phyloP scores from a whole-genome alignment of 2,888 invertebrate genomes.

The Smittia aterrima region DNA sequence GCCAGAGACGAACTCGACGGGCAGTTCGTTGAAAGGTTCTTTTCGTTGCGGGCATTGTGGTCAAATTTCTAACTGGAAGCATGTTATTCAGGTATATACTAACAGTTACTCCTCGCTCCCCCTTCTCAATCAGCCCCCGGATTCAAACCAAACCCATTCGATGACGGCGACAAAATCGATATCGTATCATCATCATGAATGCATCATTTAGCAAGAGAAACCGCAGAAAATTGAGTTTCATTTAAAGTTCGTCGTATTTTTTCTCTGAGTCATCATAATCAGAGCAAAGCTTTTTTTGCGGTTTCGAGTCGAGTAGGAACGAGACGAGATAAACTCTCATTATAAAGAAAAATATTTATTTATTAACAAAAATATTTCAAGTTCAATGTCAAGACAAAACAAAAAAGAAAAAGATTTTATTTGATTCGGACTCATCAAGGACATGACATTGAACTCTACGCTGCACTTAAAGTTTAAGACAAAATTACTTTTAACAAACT shows the following conservation, averaged over 20 bases:
- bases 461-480: not conserved
- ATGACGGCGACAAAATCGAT: not conserved
- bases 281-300: no score
- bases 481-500: not conserved
- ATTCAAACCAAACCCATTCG: constrained; percentile 18
- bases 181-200: no score
- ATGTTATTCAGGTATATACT: constrained; percentile 74
- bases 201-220: no score
- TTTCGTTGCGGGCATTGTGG: constrained; percentile 78
- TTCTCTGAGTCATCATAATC: no score
- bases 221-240: no score
- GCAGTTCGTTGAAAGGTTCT: constrained; percentile 44
- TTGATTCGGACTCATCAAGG: not conserved
- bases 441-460: not conserved
- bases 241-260: no score
- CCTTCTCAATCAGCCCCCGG: no score
- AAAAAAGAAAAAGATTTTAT: not conserved
- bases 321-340: not conserved
- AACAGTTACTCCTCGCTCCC: constrained; percentile 47
- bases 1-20: constrained; percentile 39
- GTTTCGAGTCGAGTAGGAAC: not conserved
- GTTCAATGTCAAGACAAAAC: constrained; percentile 1
- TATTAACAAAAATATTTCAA: not conserved
- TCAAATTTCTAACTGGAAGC: constrained; percentile 81
- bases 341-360: not conserved